These are phyloP conservation scores for Rhagologus leucostigma DNA, from an alignment of 2,113 vertebrate genomes.

Conservation along the genomic window DNA sequence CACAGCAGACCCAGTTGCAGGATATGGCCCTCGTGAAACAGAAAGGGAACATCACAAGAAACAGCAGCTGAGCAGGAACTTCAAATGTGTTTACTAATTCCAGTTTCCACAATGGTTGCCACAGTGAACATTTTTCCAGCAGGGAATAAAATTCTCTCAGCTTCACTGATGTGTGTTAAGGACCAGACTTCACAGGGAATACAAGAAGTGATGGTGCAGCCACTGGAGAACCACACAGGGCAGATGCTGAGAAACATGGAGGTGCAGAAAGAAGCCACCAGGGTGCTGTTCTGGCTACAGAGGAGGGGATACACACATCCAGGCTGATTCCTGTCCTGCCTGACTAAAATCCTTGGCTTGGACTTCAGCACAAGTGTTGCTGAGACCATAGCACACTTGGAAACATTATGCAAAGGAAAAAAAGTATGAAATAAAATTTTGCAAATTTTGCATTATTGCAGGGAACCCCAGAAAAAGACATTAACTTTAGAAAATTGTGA, in stretches of 20 bases:
- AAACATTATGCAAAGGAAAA: background rate
- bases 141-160: background rate
- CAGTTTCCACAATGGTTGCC: background rate
- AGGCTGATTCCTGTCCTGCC: background rate
- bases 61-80: background rate
- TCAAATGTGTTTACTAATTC: background rate
- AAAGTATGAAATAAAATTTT: background rate
- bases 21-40: background rate
- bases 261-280: background rate
- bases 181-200: fast-evolving
- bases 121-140: background rate
- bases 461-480: background rate
- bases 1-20: background rate
- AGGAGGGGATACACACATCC: background rate
- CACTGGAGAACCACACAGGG: background rate
- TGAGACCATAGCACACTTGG: background rate
- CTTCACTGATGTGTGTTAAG: background rate
- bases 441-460: background rate
- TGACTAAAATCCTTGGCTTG: background rate
- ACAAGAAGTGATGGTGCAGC: background rate
- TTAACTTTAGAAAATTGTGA: background rate
- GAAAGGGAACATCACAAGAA: background rate
- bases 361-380: background rate
- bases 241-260: background rate
- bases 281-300: background rate